Evolutionary conservation across 2,113 vertebrate genomes (phyloP).

Genomic region (Xyrauchen texanus): DNA sequence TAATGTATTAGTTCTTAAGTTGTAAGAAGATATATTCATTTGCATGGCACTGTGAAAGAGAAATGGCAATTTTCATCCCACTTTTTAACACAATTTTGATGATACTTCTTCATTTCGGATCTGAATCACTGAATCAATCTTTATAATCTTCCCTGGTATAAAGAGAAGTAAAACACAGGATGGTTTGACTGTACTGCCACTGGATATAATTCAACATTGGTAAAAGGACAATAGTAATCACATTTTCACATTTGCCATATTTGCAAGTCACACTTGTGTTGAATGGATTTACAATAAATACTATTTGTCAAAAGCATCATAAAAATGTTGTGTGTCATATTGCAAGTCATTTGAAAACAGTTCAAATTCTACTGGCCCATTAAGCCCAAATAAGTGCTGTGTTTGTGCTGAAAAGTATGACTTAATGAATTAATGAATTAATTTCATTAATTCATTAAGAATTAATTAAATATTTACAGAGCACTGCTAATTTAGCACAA

Average conservation of each 20-base stretch:
- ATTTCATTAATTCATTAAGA: no score
- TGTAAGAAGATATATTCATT: not conserved
- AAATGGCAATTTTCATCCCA: not conserved
- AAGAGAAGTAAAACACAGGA: conserved; percentile 64
- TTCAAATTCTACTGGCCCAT: no score
- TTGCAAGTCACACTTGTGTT: not conserved
- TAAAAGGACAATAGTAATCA: conserved; percentile 90
- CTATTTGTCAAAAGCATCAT: conserved; percentile 8
- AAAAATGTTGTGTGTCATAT: conserved; percentile 33
- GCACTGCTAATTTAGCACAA: no score
- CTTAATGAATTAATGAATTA: no score
- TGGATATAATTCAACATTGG: conserved; percentile 81
- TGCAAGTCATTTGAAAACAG: no score
- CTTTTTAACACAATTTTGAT: not conserved
- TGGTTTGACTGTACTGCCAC: conserved; percentile 69
- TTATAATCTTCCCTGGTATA: conserved; percentile 56
- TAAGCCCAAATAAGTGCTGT: no score
- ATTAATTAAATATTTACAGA: no score
- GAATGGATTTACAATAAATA: conserved; percentile 30
- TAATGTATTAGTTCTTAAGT: not conserved
- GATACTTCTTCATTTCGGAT: conserved; percentile 56
- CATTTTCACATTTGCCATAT: conserved; percentile 75
- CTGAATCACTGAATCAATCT: conserved; percentile 64
- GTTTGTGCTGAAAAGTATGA: no score
- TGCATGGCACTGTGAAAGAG: not conserved